phyloP scores from a whole-genome alignment of 2,797 vertebrate species.

The Accipiter badius region DNA sequence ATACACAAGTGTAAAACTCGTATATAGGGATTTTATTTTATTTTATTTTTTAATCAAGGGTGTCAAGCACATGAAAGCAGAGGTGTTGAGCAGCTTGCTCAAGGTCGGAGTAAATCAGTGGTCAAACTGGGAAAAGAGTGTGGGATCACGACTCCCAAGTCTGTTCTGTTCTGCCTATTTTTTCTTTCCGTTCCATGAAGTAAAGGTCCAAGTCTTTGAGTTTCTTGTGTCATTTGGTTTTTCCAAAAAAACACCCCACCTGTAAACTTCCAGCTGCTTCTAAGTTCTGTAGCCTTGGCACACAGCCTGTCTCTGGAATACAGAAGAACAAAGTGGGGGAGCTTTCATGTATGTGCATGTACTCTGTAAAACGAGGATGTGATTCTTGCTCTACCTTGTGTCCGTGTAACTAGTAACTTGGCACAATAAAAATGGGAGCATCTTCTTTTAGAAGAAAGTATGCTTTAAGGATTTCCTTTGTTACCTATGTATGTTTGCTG shows the following conservation, averaged over 20 bases:
- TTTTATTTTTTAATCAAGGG: background rate
- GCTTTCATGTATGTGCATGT: background rate
- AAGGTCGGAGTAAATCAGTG: background rate
- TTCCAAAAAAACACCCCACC: background rate
- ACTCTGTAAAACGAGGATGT: background rate
- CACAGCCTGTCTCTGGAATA: background rate
- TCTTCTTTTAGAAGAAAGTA: background rate
- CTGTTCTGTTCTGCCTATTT: background rate
- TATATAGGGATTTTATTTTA: too few relatives aligned
- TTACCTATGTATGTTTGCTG: background rate
- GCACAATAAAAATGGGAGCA: background rate
- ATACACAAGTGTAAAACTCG: background rate
- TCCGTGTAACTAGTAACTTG: background rate
- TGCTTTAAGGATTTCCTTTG: background rate
- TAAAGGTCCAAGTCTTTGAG: background rate
- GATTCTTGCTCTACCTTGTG: background rate
- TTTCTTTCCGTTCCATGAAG: background rate
- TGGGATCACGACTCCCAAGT: background rate
- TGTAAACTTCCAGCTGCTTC: background rate
- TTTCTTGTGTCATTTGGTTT: background rate
- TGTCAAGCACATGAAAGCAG: background rate
- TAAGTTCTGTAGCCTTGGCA: background rate
- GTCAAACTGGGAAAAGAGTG: background rate
- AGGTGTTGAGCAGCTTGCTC: background rate
- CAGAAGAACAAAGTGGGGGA: background rate